Evolutionary conservation across 2,797 vertebrate genomes (phyloP).

Genomic region (Pagetopsis macropterus): DNA sequence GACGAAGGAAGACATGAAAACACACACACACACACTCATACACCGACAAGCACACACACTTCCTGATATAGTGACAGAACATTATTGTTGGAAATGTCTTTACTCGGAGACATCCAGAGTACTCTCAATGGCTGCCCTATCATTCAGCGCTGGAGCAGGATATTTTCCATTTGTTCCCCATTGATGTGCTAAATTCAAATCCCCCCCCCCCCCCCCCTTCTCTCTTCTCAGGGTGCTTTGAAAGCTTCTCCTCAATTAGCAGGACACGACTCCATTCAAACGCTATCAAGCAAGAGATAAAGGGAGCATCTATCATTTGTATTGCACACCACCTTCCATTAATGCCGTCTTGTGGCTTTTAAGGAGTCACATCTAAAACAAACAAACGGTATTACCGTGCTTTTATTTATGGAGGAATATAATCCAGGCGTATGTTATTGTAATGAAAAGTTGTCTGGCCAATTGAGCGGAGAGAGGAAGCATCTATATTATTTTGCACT

Average conservation of each 20-base stretch:
- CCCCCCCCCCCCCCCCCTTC: constrained; percentile 17
- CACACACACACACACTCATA: constrained; percentile 10
- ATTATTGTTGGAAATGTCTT: constrained; percentile 58
- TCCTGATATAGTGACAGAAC: constrained; percentile 57
- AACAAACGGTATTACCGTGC: constrained; percentile 61
- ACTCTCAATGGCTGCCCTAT: constrained; percentile 64
- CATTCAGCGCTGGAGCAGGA: constrained; percentile 56
- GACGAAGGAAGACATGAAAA: constrained; percentile 45
- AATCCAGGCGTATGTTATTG: constrained; percentile 66
- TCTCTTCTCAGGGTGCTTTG: constrained; percentile 60
- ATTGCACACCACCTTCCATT: constrained; percentile 65
- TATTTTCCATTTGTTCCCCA: constrained; percentile 74
- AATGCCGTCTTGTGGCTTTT: constrained; percentile 69
- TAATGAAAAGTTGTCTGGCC: constrained; percentile 67
- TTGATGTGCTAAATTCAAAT: constrained; percentile 64
- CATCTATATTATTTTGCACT: constrained; percentile 64
- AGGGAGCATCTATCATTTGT: constrained; percentile 70
- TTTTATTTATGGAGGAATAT: constrained; percentile 66
- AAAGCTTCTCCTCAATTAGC: constrained; percentile 75
- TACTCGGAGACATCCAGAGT: constrained; percentile 64
- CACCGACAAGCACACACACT: constrained; percentile 20
- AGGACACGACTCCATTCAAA: constrained; percentile 66
- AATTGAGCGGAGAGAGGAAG: constrained; percentile 58
- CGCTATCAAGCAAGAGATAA: constrained; percentile 62
- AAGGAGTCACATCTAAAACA: constrained; percentile 70